Conservation (phyloP, 2,888 invertebrate species). For the Callyntrura sp. region DNA sequence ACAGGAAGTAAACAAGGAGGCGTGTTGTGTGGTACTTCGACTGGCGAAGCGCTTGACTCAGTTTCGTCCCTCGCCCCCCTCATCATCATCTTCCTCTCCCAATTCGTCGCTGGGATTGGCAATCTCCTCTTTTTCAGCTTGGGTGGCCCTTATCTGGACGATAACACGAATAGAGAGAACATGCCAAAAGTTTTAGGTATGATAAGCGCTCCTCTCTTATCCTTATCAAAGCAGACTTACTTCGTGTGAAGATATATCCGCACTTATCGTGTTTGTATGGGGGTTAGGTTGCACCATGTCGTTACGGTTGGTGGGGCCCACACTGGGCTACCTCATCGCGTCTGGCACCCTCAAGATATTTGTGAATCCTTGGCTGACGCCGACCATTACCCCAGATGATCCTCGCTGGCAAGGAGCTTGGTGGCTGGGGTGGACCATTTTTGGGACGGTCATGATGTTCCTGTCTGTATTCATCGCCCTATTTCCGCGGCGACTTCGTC, state of each 20-base stretch:
- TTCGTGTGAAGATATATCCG: too few relatives aligned
- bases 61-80: conserved; percentile 85
- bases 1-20: conserved; percentile 80
- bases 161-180: conserved; percentile 89
- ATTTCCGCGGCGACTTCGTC: conserved; percentile 88
- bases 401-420: conserved; percentile 92
- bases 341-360: conserved; percentile 87
- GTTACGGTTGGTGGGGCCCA: conserved; percentile 87
- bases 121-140: conserved; percentile 89
- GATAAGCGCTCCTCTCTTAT: conserved; percentile 1
- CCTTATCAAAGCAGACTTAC: too few relatives aligned
- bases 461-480: conserved; percentile 89
- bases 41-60: background rate
- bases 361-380: conserved; percentile 88
- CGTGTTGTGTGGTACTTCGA: conserved; percentile 85
- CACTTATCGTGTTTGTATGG: too few relatives aligned
- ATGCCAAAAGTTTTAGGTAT: conserved; percentile 88
- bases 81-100: conserved; percentile 89
- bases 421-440: conserved; percentile 88
- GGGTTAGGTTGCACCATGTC: conserved; percentile 87
- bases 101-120: conserved; percentile 90
- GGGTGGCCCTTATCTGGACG: conserved; percentile 90
- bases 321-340: conserved; percentile 88
- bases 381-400: conserved; percentile 87
- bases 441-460: conserved; percentile 87